Base-by-base conservation (phyloP, 2,888 invertebrate genomes). In the Ganaspis brasiliensis region DNA sequence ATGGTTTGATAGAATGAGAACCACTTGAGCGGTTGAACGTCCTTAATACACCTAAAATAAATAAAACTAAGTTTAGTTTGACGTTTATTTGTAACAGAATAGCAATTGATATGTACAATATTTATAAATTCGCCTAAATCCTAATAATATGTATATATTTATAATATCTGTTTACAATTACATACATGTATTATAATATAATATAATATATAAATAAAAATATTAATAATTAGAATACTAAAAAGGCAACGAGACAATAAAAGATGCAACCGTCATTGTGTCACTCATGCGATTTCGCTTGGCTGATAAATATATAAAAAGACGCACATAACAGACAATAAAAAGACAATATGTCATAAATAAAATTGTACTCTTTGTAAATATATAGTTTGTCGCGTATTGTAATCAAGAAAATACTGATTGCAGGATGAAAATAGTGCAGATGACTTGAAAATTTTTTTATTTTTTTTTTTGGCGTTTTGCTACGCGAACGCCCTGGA, bases 31-130 rank as follows among this genome's bases (percentile, higher is more conserved):
- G n/a, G n/a, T n/a, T n/a, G n/a, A n/a, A n/a, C n/a, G n/a, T n/a
- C 31, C 31, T 31, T 31, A 31, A 31, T 31, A 31, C 6, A 31
- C 19, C 21, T 63, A 40, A 1, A 67, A n/a, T 45, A n/a, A 67
- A 67, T 45, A 45, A n/a, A 67, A 40, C 14, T 16, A 14, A 40
- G 2, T 8, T 45, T 45, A 24, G 24, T 86, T 86, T 76, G 79
- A 77, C 79, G 72, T 89, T 89, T 89, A 89, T 89, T 89, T 81
- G 86, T 89, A 90, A 89, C 89, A 90, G 89, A 88, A 89, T 89
- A 89, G 84, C 85, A 85, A 85, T 87, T 89, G 89, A 90, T 90
- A 90, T 90, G 89, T 90, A 90, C 89, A 90, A 85, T 89, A 89
- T 89, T 85, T 89, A 89, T 88, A 88, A 87, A 87, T 86, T 83